Base-by-base conservation (phyloP, 2,888 invertebrate genomes). In the Scrobipalpa atriplicella region DNA sequence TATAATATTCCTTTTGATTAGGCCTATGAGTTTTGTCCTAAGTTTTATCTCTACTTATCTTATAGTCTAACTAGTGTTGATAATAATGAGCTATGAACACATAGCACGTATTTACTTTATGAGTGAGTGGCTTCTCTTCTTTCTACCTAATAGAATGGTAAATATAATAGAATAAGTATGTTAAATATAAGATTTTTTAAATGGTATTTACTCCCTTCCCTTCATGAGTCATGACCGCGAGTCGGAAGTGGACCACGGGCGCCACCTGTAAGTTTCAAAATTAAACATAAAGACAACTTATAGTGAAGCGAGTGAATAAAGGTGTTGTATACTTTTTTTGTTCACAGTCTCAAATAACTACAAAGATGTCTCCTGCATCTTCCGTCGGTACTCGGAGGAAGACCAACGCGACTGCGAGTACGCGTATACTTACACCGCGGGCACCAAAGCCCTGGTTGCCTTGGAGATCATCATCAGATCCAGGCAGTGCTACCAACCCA, bases 381-480 rank as follows among this genome's bases (percentile, higher is more conserved):
- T 89, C 1, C 85, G 92, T 0, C 71, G 79, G 1, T 58, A 58
- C 58, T 58, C 58, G 16, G 80, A 80, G 43, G 84, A 86, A 66
- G 77, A 79, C 51, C 72, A 75, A 0, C 70, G 84, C 38, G 87
- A 87, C 68, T 92, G 92, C 69, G 87, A 92, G 66, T 92, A 92
- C 72, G 77, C 75, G 16, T 92, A 91, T 71, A 90, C 89, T 0
- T 92, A 92, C 76, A 81, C 78, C 1, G 80, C 88, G 0, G 80
- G 80, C 1, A 72, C 74, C n/a, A 75, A 80, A 39, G 77, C 82
- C 13, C 77, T 79, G 73, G 78, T 85, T 1, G 82, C 81, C 7
- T 84, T 91, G 77, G 87, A 89, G 66, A 88, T 92, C 21, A 74
- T 82, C 56, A 81, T 92, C 67, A 75, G 84, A n/a, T 80, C 83